Conservation (phyloP, 1,140 invertebrate species). For the Zeugodacus cucurbitae region DNA sequence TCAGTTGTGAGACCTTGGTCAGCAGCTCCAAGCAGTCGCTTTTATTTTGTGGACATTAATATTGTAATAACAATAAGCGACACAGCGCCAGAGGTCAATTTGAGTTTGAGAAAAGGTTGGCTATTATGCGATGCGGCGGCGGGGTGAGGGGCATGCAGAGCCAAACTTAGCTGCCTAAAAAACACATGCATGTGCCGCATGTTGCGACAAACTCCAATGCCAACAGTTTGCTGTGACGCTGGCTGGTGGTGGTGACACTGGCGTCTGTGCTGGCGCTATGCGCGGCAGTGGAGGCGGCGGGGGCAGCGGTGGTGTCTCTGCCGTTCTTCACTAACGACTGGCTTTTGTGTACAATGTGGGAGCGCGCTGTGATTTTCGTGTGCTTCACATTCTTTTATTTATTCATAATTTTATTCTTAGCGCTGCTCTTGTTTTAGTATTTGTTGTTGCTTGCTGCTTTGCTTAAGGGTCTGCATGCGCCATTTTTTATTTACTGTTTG, state of each 20-base stretch:
- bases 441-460: not conserved
- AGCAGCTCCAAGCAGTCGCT: not conserved
- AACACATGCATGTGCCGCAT: not conserved
- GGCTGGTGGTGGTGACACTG: not conserved
- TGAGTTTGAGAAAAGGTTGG: not conserved
- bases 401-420: not conserved
- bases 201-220: not conserved
- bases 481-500: not conserved
- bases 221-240: not conserved
- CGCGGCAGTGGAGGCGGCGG: not conserved
- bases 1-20: not conserved
- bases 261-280: not conserved
- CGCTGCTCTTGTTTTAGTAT: not conserved
- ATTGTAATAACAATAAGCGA: conserved; percentile 36
- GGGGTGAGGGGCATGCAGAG: not conserved
- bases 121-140: not conserved
- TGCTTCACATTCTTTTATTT: conserved; percentile 22
- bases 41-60: conserved; percentile 36
- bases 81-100: conserved; percentile 27
- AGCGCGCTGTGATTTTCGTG: conserved; percentile 24
- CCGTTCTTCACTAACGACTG: too few species aligned
- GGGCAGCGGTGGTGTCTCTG: not conserved
- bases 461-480: not conserved
- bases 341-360: not conserved
- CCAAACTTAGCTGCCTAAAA: not conserved